phyloP scores from a whole-genome alignment of 2,888 invertebrate species.

The Euplagia quadripunctaria region DNA sequence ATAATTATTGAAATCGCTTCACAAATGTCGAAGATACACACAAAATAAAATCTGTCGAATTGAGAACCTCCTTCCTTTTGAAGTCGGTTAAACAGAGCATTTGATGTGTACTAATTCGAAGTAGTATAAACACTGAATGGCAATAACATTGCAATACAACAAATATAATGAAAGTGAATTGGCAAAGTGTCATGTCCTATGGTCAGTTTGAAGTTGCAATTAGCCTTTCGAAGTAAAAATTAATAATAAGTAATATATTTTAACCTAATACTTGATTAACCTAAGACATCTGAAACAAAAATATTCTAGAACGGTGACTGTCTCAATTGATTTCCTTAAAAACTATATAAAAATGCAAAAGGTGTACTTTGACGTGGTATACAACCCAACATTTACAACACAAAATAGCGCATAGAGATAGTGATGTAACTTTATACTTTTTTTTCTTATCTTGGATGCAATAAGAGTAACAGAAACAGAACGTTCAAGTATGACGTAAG shows the following conservation, averaged over 20 bases:
- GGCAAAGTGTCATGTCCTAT: not conserved
- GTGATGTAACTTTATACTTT: not conserved
- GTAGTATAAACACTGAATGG: not conserved
- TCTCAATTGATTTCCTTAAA: not conserved
- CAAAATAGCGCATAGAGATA: not conserved
- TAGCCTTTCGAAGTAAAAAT: not conserved
- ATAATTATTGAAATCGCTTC: no score
- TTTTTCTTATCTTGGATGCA: no score
- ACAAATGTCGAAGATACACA: no score
- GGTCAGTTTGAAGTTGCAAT: not conserved
- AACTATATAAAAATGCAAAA: not conserved
- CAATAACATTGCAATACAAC: not conserved
- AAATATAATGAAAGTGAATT: not conserved
- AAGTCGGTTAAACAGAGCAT: not conserved
- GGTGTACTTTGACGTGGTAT: not conserved
- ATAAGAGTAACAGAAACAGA: no score
- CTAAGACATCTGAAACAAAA: not conserved
- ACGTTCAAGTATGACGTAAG: no score
- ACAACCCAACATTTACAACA: not conserved
- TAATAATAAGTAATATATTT: not conserved
- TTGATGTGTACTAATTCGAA: not conserved
- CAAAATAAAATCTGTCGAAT: no score
- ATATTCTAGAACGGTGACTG: not conserved
- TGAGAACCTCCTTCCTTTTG: no score
- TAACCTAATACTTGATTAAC: not conserved